phyloP scores from a whole-genome alignment of 2,797 vertebrate genomes.

The Gobionotothen gibberifrons region DNA sequence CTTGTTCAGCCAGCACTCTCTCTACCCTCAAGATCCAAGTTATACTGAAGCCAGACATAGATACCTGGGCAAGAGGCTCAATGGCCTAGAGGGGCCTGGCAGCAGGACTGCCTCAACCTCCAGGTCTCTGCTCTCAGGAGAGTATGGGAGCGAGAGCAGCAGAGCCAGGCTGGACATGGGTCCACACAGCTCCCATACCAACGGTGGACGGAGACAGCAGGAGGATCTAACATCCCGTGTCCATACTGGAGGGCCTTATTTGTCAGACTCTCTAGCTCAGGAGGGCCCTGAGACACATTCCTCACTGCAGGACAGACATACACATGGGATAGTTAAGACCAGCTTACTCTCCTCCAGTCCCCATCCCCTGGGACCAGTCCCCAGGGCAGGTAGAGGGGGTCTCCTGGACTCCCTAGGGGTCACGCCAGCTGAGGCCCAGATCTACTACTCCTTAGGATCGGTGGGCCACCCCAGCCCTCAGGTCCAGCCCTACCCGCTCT shows the following conservation, averaged over 20 bases:
- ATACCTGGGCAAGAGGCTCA: constrained; percentile 79
- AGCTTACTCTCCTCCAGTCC: constrained; percentile 68
- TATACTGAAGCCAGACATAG: constrained; percentile 75
- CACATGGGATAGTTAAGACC: constrained; percentile 68
- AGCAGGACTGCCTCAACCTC: constrained; percentile 76
- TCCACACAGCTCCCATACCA: constrained; percentile 76
- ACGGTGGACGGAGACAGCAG: constrained; percentile 80
- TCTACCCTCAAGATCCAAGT: constrained; percentile 75
- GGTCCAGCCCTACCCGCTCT: constrained; percentile 74
- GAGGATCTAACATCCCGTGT: constrained; percentile 69
- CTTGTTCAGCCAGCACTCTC: constrained; percentile 72
- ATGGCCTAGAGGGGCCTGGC: constrained; percentile 81
- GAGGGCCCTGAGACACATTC: constrained; percentile 81
- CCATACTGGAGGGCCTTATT: constrained; percentile 64
- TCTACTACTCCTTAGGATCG: constrained; percentile 84
- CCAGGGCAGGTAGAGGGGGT: constrained; percentile 70
- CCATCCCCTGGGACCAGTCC: constrained; percentile 73
- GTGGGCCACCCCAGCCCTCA: constrained; percentile 72
- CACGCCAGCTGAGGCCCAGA: constrained; percentile 81
- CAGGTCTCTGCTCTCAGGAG: constrained; percentile 69
- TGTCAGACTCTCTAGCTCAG: constrained; percentile 73
- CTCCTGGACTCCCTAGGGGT: constrained; percentile 69
- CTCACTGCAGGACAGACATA: constrained; percentile 80
- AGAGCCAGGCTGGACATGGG: constrained; percentile 69
- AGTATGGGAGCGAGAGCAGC: constrained; percentile 72